These are phyloP conservation scores for Hydraecia micacea DNA, from an alignment of 2,888 invertebrate species.

Conservation along the genomic window DNA sequence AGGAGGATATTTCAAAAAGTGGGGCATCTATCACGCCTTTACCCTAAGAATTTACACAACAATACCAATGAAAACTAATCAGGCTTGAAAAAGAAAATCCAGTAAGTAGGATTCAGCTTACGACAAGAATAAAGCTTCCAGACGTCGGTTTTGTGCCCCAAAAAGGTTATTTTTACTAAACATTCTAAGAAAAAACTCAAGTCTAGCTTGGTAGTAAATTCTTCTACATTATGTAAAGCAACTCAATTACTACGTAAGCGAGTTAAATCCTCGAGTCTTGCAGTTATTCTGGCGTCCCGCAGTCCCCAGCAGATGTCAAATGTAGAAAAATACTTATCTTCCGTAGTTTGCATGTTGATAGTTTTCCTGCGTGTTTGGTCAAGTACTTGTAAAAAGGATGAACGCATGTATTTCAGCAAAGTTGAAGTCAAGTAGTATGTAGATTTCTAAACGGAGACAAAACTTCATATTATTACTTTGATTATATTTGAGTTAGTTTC, in stretches of 20 bases:
- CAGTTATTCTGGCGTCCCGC: neutral
- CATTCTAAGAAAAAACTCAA: neutral
- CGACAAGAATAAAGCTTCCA: neutral
- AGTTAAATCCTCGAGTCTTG: conserved; percentile 11
- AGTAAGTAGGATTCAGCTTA: neutral
- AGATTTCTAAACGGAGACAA: neutral
- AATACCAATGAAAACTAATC: neutral
- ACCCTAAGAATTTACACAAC: neutral
- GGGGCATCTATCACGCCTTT: no score
- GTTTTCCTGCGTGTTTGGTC: neutral
- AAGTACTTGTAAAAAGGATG: neutral
- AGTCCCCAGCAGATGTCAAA: conserved; percentile 10
- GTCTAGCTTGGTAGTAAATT: conserved; percentile 19
- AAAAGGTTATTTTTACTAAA: neutral
- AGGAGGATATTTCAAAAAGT: no score
- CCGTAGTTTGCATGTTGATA: conserved; percentile 18
- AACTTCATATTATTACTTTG: neutral
- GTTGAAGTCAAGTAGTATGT: neutral
- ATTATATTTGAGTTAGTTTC: neutral
- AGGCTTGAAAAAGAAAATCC: neutral
- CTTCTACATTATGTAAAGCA: conserved; percentile 32
- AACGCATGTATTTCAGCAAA: neutral
- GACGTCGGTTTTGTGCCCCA: neutral
- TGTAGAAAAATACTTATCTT: conserved; percentile 25
- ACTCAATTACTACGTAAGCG: neutral